Conservation (phyloP, 2,797 vertebrate genomes). For the Chromis chromis region DNA sequence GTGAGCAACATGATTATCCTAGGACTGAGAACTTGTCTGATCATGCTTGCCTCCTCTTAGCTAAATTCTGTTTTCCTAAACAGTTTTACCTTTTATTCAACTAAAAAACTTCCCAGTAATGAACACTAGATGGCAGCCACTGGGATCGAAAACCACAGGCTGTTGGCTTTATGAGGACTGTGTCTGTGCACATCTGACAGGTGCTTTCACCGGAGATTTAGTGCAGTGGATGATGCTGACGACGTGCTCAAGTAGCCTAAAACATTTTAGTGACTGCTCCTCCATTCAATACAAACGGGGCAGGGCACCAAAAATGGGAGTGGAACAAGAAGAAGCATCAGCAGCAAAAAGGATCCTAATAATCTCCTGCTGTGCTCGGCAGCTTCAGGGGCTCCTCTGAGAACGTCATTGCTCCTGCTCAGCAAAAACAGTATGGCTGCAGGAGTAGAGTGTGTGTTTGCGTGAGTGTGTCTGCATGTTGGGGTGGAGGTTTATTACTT, state of each 20-base stretch:
- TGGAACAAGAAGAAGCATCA: conserved; percentile 40
- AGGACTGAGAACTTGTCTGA: not conserved
- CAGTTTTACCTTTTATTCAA: not conserved
- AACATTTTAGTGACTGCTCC: conserved; percentile 19
- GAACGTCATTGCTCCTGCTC: conserved; percentile 56
- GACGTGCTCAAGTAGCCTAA: conserved; percentile 6
- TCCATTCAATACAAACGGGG: conserved; percentile 28
- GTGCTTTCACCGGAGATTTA: conserved; percentile 42
- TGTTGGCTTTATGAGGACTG: not conserved
- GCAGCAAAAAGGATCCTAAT: conserved; percentile 56
- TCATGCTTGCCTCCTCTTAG: not conserved
- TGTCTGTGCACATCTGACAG: conserved; percentile 25
- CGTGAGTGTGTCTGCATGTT: not conserved
- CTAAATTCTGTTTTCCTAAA: not conserved
- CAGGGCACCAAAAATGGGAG: conserved; percentile 36
- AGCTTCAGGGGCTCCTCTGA: conserved; percentile 63
- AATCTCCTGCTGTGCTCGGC: conserved; percentile 69
- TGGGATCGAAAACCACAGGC: not conserved
- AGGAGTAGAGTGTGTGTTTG: conserved; percentile 4
- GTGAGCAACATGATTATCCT: not conserved
- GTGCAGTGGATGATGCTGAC: conserved; percentile 30
- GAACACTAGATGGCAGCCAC: conserved; percentile 69
- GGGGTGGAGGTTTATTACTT: not conserved
- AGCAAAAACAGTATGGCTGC: conserved; percentile 60
- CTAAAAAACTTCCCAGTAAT: conserved; percentile 13